These are phyloP conservation scores for Anorthoa munda DNA, from an alignment of 2,888 invertebrate genomes.

Conservation along the genomic window DNA sequence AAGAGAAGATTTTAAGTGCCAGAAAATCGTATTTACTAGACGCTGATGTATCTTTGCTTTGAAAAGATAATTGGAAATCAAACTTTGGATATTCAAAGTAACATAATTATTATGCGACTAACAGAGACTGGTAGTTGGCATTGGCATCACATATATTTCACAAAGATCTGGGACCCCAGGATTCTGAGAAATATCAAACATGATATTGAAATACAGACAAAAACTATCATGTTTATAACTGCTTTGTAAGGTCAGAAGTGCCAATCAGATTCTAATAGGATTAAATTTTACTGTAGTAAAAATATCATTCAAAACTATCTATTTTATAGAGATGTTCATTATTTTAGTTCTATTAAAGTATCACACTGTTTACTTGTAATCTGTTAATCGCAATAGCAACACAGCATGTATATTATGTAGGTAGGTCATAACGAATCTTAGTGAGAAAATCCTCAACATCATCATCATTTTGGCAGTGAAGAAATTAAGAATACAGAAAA, in stretches of 20 bases:
- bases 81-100: not conserved
- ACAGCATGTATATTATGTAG: conserved; percentile 11
- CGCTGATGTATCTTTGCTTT: not conserved
- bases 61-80: not conserved
- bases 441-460: conserved; percentile 6
- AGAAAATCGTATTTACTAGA: not conserved
- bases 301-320: not conserved
- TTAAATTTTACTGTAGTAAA: not conserved
- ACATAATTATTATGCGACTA: not conserved
- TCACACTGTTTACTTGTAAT: not conserved
- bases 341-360: not conserved
- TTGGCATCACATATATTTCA: too few relatives aligned
- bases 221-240: not conserved
- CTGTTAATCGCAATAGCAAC: conserved; percentile 44
- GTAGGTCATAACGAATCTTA: conserved; percentile 26
- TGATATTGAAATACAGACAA: not conserved
- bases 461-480: not conserved
- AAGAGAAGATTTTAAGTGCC: not conserved
- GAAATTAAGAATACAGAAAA: conserved; percentile 8
- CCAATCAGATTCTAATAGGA: conserved; percentile 23
- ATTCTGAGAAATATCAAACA: not conserved
- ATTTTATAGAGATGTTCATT: not conserved
- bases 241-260: not conserved
- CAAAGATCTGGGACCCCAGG: too few relatives aligned
- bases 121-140: too few relatives aligned